phyloP scores from a whole-genome alignment of 1,140 invertebrate genomes.

The Dinoponera quadriceps region DNA sequence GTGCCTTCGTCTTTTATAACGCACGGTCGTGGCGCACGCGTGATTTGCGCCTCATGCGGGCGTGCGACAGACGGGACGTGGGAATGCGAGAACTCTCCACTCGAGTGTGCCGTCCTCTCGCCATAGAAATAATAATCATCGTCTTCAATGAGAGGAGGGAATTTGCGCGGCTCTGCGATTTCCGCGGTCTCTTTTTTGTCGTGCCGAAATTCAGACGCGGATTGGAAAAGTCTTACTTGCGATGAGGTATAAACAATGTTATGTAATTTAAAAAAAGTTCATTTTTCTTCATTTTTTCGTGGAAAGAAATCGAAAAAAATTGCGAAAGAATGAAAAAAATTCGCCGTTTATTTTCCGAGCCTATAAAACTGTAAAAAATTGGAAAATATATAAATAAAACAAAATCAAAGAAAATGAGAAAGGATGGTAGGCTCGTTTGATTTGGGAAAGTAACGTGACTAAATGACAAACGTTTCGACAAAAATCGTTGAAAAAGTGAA shows the following conservation, averaged over 20 bases:
- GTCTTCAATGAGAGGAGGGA: slow-evolving; percentile 9
- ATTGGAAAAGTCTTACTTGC: no score
- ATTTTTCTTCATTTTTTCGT: no score
- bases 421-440: no score
- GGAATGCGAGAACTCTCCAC: slow-evolving; percentile 57
- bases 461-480: no score
- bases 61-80: slow-evolving; percentile 39
- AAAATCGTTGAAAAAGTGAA: slow-evolving; percentile 27
- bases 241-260: no score
- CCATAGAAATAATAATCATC: slow-evolving; percentile 37
- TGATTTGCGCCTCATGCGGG: slow-evolving; percentile 49
- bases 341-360: no score
- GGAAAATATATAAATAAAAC: no score
- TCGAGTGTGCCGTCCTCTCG: slow-evolving; percentile 2
- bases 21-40: neutral
- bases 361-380: no score
- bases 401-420: no score
- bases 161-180: slow-evolving; percentile 22
- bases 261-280: no score
- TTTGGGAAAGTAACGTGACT: neutral
- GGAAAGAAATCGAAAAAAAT: no score
- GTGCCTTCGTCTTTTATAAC: slow-evolving; percentile 28
- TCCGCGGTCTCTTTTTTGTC: neutral
- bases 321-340: no score
- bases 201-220: neutral